Conservation (phyloP, 1,140 invertebrate species). For the Drosophila biarmipes region DNA sequence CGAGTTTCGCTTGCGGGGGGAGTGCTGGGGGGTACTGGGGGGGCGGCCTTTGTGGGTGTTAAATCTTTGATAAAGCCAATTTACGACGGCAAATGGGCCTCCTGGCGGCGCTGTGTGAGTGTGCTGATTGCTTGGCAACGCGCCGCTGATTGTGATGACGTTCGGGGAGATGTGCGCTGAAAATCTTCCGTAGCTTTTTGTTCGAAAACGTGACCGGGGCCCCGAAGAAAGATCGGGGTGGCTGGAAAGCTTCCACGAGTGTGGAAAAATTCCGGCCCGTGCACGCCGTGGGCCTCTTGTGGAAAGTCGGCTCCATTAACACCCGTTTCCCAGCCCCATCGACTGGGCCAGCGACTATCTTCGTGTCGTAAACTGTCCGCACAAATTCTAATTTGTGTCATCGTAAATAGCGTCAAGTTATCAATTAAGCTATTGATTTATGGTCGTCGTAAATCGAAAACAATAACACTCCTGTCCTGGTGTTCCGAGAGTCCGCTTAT, state of each 20-base stretch:
- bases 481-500: conserved; percentile 45
- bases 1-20: conserved; percentile 33
- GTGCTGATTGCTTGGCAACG: conserved; percentile 51
- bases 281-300: conserved; percentile 9
- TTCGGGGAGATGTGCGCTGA: conserved; percentile 21
- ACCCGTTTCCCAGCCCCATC: conserved; percentile 18
- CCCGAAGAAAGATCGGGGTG: conserved; percentile 9
- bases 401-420: conserved; percentile 80
- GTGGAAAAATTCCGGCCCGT: conserved; percentile 59
- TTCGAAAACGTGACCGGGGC: conserved; percentile 55
- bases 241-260: conserved; percentile 64
- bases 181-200: conserved; percentile 42
- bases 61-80: conserved; percentile 63
- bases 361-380: conserved; percentile 64
- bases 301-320: conserved; percentile 54
- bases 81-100: conserved; percentile 45
- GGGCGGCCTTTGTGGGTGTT: conserved; percentile 33
- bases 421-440: conserved; percentile 83
- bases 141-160: conserved; percentile 28
- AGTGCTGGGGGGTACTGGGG: neutral
- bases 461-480: conserved; percentile 65
- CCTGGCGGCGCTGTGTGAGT: conserved; percentile 13
- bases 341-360: conserved; percentile 10
- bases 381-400: conserved; percentile 83
- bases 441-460: conserved; percentile 74